Evolutionary conservation across 2,888 invertebrate genomes (phyloP).

Genomic region (Drosophila kanekoi): DNA sequence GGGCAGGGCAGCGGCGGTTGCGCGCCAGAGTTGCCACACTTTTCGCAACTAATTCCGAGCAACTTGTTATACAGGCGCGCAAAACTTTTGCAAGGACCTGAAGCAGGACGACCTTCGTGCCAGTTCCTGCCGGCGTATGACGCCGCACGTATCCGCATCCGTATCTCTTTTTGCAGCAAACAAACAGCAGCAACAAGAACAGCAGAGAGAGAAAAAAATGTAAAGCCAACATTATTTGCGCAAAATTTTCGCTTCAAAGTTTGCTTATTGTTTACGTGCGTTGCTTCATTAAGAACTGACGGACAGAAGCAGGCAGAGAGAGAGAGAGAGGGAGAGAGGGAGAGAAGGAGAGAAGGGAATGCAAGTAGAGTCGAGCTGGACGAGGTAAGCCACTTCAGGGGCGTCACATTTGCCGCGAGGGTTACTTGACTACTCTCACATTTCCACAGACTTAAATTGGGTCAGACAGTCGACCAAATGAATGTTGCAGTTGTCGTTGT

Average conservation of each 20-base stretch:
- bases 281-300: constrained; percentile 76
- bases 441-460: constrained; percentile 63
- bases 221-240: constrained; percentile 75
- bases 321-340: not conserved
- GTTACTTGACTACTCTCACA: constrained; percentile 68
- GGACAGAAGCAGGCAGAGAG: not conserved
- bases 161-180: constrained; percentile 33
- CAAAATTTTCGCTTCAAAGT: constrained; percentile 79
- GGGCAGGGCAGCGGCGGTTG: constrained; percentile 5
- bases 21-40: constrained; percentile 73
- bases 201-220: constrained; percentile 28
- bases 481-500: constrained; percentile 63
- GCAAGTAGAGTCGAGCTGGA: constrained; percentile 5
- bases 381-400: constrained; percentile 17
- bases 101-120: constrained; percentile 72
- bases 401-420: constrained; percentile 52
- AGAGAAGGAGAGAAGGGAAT: not conserved
- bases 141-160: constrained; percentile 75
- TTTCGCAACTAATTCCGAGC: constrained; percentile 77
- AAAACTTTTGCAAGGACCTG: constrained; percentile 61
- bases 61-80: constrained; percentile 70
- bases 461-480: constrained; percentile 65
- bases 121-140: constrained; percentile 72
- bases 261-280: constrained; percentile 78
- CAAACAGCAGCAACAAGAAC: constrained; percentile 32